A percentile compares a stretch with the other conserved stretches of the same genome.
phyloP scores from a whole-genome alignment of 2,888 invertebrate species.

The Trachelus tabidus region DNA sequence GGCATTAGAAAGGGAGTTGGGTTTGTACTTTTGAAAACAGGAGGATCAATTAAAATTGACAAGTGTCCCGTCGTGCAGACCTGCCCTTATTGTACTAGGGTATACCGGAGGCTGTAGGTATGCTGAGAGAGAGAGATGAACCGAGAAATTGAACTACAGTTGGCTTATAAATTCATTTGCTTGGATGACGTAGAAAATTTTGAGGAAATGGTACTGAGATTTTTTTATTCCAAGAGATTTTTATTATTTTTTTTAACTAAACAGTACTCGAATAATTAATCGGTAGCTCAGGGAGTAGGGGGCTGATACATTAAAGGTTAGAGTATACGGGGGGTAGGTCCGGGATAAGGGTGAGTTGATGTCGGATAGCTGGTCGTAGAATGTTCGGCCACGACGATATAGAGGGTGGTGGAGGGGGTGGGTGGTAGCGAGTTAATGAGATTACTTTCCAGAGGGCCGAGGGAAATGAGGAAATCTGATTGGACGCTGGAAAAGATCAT shows the following conservation, averaged over 20 bases:
- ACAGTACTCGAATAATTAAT: not conserved
- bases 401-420: conserved; percentile 21
- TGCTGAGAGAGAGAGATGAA: not conserved
- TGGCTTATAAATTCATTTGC: not conserved
- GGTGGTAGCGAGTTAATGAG: conserved; percentile 51
- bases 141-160: not conserved
- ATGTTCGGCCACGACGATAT: not conserved
- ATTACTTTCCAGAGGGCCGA: conserved; percentile 52
- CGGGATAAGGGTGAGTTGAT: not conserved
- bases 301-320: not conserved
- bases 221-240: not conserved
- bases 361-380: conserved; percentile 5
- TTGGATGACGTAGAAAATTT: not conserved
- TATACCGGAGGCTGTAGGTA: not conserved
- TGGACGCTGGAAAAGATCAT: conserved; percentile 60
- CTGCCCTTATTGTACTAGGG: not conserved
- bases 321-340: not conserved
- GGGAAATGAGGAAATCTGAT: conserved; percentile 58
- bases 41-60: not conserved
- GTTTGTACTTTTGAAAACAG: not conserved
- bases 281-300: not conserved
- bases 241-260: not conserved
- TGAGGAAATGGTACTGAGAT: not conserved
- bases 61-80: not conserved
- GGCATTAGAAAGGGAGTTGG: not conserved